Conservation (phyloP, 2,797 vertebrate species). For the Echiichthys vipera region DNA sequence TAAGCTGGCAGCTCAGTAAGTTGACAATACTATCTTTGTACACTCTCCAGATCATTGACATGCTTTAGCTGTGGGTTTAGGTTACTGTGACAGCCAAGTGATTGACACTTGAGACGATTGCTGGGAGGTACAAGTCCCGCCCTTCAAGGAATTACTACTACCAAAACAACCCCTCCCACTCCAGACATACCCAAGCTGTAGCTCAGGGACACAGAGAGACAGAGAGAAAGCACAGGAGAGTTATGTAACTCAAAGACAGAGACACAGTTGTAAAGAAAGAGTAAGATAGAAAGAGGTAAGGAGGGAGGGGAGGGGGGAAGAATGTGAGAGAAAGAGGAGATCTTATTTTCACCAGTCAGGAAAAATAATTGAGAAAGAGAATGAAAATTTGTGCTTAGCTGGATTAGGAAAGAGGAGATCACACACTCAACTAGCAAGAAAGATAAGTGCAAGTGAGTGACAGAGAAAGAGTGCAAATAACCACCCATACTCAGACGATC, state of each 20-base stretch:
- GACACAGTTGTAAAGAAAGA: constrained; percentile 18
- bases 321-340: constrained; percentile 27
- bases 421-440: constrained; percentile 58
- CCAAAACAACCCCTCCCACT: constrained; percentile 75
- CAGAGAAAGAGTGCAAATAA: constrained; percentile 38
- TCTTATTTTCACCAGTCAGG: constrained; percentile 56
- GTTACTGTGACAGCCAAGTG: constrained; percentile 58
- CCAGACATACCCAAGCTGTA: constrained; percentile 41
- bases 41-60: constrained; percentile 18
- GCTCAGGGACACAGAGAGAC: constrained; percentile 36
- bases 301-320: not conserved
- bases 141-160: constrained; percentile 75
- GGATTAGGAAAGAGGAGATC: constrained; percentile 60
- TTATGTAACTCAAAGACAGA: constrained; percentile 38
- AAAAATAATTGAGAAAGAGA: constrained; percentile 40
- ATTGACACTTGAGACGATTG: constrained; percentile 63
- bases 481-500: constrained; percentile 47
- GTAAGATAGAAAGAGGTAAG: constrained; percentile 15
- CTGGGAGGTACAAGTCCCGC: constrained; percentile 66
- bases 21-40: constrained; percentile 4
- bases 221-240: constrained; percentile 26
- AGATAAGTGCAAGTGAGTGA: constrained; percentile 58
- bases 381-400: constrained; percentile 33
- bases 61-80: constrained; percentile 50
- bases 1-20: no score